Evolutionary conservation across 2,797 vertebrate species (phyloP).

Genomic region (Enteromius radiatus): DNA sequence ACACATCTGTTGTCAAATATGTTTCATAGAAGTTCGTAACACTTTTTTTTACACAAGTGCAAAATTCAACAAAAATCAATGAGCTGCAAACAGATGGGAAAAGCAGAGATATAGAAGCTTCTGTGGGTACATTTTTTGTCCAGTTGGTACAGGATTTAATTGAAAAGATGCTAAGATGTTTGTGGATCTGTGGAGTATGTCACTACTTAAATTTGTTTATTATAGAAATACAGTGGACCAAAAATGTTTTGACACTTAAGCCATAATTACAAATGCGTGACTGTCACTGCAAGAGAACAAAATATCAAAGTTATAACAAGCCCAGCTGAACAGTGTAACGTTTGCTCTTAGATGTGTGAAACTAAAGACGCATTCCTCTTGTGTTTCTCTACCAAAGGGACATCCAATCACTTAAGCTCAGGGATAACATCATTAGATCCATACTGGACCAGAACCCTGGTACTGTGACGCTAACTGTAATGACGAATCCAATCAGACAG

Average conservation of each 20-base stretch:
- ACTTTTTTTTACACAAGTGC: slow-evolving; percentile 6
- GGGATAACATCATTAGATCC: background rate
- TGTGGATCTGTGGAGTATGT: background rate
- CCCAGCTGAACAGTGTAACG: background rate
- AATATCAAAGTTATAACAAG: background rate
- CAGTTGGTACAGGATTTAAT: slow-evolving; percentile 5
- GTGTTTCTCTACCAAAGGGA: background rate
- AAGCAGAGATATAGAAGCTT: slow-evolving; percentile 12
- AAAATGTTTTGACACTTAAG: background rate
- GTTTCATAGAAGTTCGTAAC: background rate
- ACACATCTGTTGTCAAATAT: slow-evolving; percentile 28
- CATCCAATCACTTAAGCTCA: background rate
- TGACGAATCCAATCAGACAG: background rate
- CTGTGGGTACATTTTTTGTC: background rate
- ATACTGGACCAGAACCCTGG: background rate
- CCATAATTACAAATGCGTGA: background rate
- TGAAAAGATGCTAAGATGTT: slow-evolving; percentile 1
- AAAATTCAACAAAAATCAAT: background rate
- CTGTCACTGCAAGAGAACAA: background rate
- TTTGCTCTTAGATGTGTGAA: background rate
- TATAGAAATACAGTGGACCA: background rate
- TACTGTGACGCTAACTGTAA: background rate
- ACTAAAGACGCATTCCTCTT: background rate
- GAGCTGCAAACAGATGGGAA: slow-evolving; percentile 9
- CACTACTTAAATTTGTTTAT: background rate